Base-by-base conservation (phyloP, 2,797 vertebrate species). In the Pipistrellus pipistrellus region DNA sequence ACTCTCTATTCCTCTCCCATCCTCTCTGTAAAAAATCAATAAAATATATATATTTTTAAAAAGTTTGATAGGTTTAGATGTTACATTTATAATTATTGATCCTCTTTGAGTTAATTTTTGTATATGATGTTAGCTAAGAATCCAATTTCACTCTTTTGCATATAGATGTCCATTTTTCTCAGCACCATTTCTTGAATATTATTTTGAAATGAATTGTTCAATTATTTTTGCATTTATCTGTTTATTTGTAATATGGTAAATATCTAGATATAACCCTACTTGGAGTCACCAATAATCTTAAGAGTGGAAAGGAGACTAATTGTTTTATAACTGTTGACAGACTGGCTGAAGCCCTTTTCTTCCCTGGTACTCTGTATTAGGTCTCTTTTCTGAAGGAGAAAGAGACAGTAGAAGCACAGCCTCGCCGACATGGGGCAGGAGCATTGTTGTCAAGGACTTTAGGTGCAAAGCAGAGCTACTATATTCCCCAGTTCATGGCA, bases 201-300 rank as follows among this genome's bases (percentile, higher is more conserved):
- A 78, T 72, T 86, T 92, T 87, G 44, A 53, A 76, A 91, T 93
- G 18, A 86, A 64, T 76, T 59, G 32, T 59, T 81, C 68, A 46
- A 6, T 81, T 81, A 32, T n/a, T 78, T 81, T 87, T 72, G 51
- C 2, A 90, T 20, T 66, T 66, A 35, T 78, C 46, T 41, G 73
- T 44, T 93, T 91, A 11, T 76, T 88, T 93, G 23, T 93, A 84
- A n/a, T 55, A 27, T 48, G 11, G 25, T 46, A 80, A 64, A 80
- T 92, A 75, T 78, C 35, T 59, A 68, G 57, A 92, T 57, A 82
- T 0, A 88, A n/a, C 15, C 23, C 23, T 20, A 53, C 59, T 57
- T 90, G 32, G 57, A 27, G 27, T 89, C 41, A 55, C 57, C 25
- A 44, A 2, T 80, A 71, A 71, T 93, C 46, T 75, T 83, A 62